These are phyloP conservation scores for Oedothorax gibbosus DNA, from an alignment of 1,140 invertebrate species.

Conservation along the genomic window DNA sequence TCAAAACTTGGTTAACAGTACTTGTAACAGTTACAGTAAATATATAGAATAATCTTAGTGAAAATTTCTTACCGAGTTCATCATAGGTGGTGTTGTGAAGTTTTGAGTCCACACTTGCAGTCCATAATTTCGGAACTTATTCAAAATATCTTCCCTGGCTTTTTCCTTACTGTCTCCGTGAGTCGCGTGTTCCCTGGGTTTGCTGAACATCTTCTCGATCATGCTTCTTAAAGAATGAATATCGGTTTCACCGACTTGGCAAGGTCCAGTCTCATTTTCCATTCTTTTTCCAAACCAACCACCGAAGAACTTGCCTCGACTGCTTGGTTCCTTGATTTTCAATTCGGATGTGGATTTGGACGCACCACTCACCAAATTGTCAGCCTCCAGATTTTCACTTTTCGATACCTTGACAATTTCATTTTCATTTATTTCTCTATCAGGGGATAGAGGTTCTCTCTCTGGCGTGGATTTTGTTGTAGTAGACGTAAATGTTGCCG, in stretches of 20 bases:
- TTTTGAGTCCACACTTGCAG: conserved; percentile 57
- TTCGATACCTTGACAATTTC: conserved; percentile 24
- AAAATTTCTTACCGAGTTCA: conserved; percentile 44
- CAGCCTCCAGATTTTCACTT: conserved; percentile 29
- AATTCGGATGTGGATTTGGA: conserved; percentile 5
- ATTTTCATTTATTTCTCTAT: conserved; percentile 53
- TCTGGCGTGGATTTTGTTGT: conserved; percentile 1
- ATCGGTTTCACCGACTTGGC: conserved; percentile 41
- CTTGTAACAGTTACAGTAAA: no score
- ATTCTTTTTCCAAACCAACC: conserved; percentile 37
- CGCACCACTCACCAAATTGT: conserved; percentile 20
- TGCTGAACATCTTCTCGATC: conserved; percentile 59
- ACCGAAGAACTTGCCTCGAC: conserved; percentile 12
- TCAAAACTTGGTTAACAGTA: no score
- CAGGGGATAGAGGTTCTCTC: background rate
- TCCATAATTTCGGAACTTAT: conserved; percentile 44
- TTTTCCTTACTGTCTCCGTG: conserved; percentile 48
- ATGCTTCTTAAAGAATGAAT: conserved; percentile 55
- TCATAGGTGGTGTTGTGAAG: conserved; percentile 61
- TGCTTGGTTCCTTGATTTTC: background rate
- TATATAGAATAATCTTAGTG: no score
- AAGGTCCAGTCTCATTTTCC: conserved; percentile 26
- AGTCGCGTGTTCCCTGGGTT: conserved; percentile 40
- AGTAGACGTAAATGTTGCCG: background rate
- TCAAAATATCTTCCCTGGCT: conserved; percentile 50